A percentile compares a stretch with the other conserved stretches of the same genome.
These are phyloP conservation scores for Bambusicola thoracicus DNA, from an alignment of 2,113 vertebrate species.

Conservation along the genomic window DNA sequence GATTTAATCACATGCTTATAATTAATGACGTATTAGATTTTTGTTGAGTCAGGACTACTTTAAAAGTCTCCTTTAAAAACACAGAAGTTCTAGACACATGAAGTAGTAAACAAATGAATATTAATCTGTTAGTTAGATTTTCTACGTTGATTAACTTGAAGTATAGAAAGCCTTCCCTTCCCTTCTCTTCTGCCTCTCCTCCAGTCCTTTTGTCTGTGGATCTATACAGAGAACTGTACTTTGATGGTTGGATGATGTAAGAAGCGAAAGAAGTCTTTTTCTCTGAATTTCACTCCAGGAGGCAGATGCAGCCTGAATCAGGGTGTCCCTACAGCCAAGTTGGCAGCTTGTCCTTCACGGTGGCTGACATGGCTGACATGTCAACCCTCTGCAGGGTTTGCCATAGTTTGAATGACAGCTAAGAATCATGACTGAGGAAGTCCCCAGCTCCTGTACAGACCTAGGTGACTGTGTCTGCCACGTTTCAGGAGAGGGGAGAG, in stretches of 20 bases:
- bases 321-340: not conserved
- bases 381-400: not conserved
- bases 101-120: not conserved
- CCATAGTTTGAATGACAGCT: not conserved
- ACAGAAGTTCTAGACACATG: not conserved
- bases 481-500: not conserved
- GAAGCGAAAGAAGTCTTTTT: not conserved
- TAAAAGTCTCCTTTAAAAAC: not conserved
- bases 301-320: not conserved
- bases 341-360: not conserved
- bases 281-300: not conserved
- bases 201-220: rapidly evolving
- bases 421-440: not conserved
- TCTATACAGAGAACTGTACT: not conserved
- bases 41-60: not conserved
- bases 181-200: not conserved
- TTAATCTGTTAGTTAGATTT: not conserved
- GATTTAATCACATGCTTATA: not conserved
- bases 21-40: not conserved
- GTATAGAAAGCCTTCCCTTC: not conserved
- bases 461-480: not conserved
- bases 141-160: not conserved
- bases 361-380: not conserved
- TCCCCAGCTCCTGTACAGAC: not conserved
- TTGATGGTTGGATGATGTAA: not conserved